These are phyloP conservation scores for Rugalucina vietnamica DNA, from an alignment of 2,888 invertebrate genomes.

Conservation along the genomic window DNA sequence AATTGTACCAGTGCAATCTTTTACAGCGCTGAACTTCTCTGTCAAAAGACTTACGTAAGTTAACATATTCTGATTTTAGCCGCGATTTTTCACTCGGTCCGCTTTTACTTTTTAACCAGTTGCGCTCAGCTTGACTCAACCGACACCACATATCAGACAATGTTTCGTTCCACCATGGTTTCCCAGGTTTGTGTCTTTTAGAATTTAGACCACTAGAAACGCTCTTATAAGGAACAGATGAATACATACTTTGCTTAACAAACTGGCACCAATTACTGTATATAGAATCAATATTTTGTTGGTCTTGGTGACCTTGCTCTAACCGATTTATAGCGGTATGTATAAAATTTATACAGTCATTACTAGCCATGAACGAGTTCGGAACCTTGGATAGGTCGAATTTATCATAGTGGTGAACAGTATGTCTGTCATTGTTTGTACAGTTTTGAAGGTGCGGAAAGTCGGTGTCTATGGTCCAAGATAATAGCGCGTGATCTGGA, in stretches of 20 bases:
- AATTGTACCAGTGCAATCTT: slow-evolving; percentile 4
- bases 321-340: neutral
- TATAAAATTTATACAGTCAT: neutral
- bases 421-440: too few species aligned
- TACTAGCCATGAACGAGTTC: neutral
- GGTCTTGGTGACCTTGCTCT: slow-evolving; percentile 17
- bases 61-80: slow-evolving; percentile 1
- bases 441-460: neutral
- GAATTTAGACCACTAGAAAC: neutral
- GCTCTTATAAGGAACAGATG: neutral
- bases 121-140: neutral
- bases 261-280: slow-evolving; percentile 26
- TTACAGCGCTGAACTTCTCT: slow-evolving; percentile 31
- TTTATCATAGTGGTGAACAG: too few species aligned
- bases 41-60: slow-evolving; percentile 27
- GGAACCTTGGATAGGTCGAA: neutral
- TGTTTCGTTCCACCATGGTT: slow-evolving; percentile 37
- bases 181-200: slow-evolving; percentile 13
- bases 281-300: slow-evolving; percentile 24
- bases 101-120: slow-evolving; percentile 3
- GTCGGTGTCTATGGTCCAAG: neutral
- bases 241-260: slow-evolving; percentile 21
- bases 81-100: neutral
- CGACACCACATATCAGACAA: slow-evolving; percentile 24
- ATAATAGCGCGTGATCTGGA: neutral